phyloP scores from a whole-genome alignment of 2,113 vertebrate species.

The Heliornis fulica region DNA sequence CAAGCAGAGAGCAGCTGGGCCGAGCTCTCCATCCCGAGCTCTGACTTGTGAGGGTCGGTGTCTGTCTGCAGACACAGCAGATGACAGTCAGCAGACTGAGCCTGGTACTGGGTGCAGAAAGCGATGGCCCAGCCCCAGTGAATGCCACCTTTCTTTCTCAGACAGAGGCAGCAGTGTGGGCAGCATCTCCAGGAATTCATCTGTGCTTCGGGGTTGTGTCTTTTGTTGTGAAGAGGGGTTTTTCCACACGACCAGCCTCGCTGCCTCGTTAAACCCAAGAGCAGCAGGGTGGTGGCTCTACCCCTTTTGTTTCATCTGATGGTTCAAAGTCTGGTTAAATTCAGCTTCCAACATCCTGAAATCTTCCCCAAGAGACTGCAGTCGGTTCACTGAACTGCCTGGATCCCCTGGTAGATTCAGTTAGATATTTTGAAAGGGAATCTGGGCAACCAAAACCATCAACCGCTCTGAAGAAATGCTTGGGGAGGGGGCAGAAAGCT shows the following conservation, averaged over 20 bases:
- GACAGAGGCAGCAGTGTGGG: background rate
- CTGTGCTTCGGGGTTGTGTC: background rate
- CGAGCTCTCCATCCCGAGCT: too few species aligned
- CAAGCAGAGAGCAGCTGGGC: background rate
- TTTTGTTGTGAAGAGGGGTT: background rate
- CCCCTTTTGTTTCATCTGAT: background rate
- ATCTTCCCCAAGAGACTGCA: background rate
- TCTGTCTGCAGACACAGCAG: fast-evolving
- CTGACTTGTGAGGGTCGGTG: background rate
- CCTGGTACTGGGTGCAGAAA: fast-evolving
- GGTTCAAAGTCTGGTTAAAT: background rate
- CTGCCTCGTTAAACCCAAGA: background rate
- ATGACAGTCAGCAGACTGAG: background rate
- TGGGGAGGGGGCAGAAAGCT: background rate
- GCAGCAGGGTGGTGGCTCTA: background rate
- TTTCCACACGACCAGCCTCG: background rate
- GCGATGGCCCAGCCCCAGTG: background rate
- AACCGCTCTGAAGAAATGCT: background rate
- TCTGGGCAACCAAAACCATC: background rate
- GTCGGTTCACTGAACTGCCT: background rate
- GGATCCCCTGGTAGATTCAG: background rate
- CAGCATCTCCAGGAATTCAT: background rate
- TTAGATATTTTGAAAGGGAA: background rate
- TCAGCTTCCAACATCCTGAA: background rate
- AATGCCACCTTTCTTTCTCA: background rate